Base-by-base conservation (phyloP, 2,888 invertebrate species). In the Eubasilissa splendida region DNA sequence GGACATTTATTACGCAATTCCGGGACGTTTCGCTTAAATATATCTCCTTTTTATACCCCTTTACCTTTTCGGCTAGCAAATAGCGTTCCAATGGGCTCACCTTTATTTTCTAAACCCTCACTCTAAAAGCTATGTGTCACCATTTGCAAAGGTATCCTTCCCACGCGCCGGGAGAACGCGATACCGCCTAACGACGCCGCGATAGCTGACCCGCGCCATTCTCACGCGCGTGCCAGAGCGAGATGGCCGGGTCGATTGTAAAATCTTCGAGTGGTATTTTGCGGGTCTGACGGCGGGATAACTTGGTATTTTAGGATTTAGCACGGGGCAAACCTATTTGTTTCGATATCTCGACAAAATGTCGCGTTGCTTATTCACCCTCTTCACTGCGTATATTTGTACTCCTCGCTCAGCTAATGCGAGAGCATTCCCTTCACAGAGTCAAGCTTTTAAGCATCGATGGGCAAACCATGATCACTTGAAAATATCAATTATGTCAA, bases 311-410 rank as follows among this genome's bases (percentile, higher is more conserved):
- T 52, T 53, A n/a, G 79, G 79, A 80, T 76, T 80, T 80, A 78
- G 78, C 60, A 12, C 52, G 75, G 71, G 78, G 77, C 77, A 68
- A 59, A 54, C 77, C 82, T 75, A 82, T 82, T 82, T 82, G 82
- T 82, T 60, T 74, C 78, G 77, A 82, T 82, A 82, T 82, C 80
- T 58, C 74, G 78, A 79, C 76, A 80, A 71, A 82, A 82, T 75
- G 78, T 75, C 77, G 66, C 65, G 53, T 65, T 42, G 79, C 63
- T 74, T 70, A 75, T 82, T 78, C 59, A 58, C 59, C 60, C 58
- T 58, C 42, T 77, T 74, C 71, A 71, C 42, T 42, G 42, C 42
- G 42, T 42, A 7, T 42, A 42, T 42, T 42, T 42, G 42, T 42
- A 42, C 42, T 42, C 42, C 7, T 42, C 42, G 42, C 42, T 7